Base-by-base conservation (phyloP, 2,113 vertebrate species). In the Muscicapa adusta region DNA sequence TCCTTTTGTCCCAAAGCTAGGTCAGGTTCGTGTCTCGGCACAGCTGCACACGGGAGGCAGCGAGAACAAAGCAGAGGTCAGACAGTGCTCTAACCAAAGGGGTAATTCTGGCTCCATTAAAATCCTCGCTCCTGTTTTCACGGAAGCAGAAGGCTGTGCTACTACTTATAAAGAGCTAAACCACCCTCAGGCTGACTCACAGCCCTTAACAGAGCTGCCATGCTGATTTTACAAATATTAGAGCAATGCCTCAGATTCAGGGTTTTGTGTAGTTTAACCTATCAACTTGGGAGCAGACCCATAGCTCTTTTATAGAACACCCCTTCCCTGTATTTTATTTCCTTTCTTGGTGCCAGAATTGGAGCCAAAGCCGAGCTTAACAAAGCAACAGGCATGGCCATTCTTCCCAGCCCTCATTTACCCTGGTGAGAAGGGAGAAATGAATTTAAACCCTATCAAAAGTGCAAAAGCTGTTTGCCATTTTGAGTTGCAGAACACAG, bases 241-340 rank as follows among this genome's bases (percentile, higher is more conserved):
- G 71, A 94, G 94, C 93, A 85, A 12, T 68, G 74, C 61, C 87
- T 92, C 42, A 9, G 91, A 91, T 78, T 34, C 57, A 3, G 66
- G 57, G 80, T 42, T 89, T 92, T 95, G 89, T 93, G 29, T 1
- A 1, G 82, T 80, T 74, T 70, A 95, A 91, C 88, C 82, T 88
- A 88, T 92, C 94, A 40, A 79, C 87, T 80, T 38, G 40, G 84
- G 84, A 87, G 87, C 80, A 91, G 88, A 77, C 85, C 78, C 78
- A 74, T 26, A 65, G 88, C 88, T 84, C 72, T 93, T 94, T 90
- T 5, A 79, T 34, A 79, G 70, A 93, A 78, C 85, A 85, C 67
- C 77, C 87, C 48, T 93, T 93, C 91, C 90, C 95, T 91, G 51
- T 76, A 94, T 95, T 96, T 93, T 95, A 85, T 92, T 94, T 92